Evolutionary conservation across 2,113 vertebrate genomes (phyloP), one percentile per base, ranked within the genome.

Genomic region (Stictonetta naevosa): DNA sequence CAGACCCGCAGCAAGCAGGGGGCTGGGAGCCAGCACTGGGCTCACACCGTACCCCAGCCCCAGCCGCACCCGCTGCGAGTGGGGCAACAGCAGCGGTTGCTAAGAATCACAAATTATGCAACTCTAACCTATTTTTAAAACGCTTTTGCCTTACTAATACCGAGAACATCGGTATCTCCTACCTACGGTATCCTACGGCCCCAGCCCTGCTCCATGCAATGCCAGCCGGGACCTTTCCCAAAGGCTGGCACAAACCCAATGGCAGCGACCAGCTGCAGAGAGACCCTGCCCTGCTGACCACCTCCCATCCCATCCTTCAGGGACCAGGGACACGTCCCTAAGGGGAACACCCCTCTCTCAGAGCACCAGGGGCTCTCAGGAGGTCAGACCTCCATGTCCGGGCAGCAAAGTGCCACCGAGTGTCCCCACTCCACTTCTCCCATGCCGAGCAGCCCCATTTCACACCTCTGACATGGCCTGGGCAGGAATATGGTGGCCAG

Each of bases 291-390:
- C 42, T 46, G 38, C 66, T 25, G 1, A n/a, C 67, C 22, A 13
- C 46, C 26, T 15, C 44, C 29, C 4, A 2, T 6, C 2, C 1
- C 3, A 2, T 28, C 59, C n/a, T 8, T 0, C 0, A 2, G 14
- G 44, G 3, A 59, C 28, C 38, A 0, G 8, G 38, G 15, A 9
- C 5, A 11, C 26, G 72, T 66, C 72, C 83, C 53, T 16, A 4
- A 36, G 38, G 9, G 28, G 46, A 28, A 1, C 1, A 5, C 50
- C 67, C 72, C 40, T 44, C 7, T 93, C n/a, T 58, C 33, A 67
- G 28, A 26, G 53, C 2, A 0, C 29, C 0, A 1, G 33, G 12
- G 67, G 58, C 48, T 72, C 31, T 36, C 26, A 9, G 91, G 38
- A 56, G 18, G 50, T 1, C 77, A 73, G 23, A 36, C 50, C 62